Percentiles rank a stretch among this genome's conserved stretches.
These are phyloP conservation scores for Eurytoma adleriae DNA, from an alignment of 2,888 invertebrate genomes.

Conservation along the genomic window DNA sequence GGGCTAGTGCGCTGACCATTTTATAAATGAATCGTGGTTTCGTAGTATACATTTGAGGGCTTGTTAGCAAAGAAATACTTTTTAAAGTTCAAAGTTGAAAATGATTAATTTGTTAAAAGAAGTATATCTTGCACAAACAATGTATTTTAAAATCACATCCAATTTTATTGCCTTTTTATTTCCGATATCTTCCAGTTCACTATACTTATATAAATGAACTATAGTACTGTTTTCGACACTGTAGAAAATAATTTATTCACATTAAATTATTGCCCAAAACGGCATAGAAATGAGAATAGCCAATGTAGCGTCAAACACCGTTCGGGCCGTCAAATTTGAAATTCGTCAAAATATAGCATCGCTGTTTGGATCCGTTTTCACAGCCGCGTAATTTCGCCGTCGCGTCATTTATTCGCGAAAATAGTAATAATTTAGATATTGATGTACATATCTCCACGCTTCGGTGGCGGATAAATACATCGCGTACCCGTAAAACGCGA, in stretches of 20 bases:
- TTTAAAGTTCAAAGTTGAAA: neutral
- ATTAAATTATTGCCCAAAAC: neutral
- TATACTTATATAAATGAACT: neutral
- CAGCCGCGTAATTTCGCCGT: neutral
- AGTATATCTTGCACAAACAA: neutral
- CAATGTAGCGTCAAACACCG: neutral
- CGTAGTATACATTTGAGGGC: neutral
- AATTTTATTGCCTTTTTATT: neutral
- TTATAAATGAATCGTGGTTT: neutral
- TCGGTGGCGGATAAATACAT: neutral
- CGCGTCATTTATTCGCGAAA: neutral
- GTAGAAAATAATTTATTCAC: neutral
- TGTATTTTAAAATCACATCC: neutral
- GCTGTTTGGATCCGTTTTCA: slow-evolving; percentile 10
- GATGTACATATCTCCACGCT: neutral
- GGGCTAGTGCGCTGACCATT: neutral
- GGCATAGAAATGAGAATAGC: neutral
- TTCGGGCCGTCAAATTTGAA: neutral
- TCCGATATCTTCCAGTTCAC: neutral
- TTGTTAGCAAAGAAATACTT: neutral
- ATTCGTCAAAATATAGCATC: slow-evolving; percentile 20
- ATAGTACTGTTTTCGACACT: no score
- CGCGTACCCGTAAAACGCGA: neutral
- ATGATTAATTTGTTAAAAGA: neutral
- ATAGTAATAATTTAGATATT: slow-evolving; percentile 23